Conservation (phyloP, 2,888 invertebrate species). For the Sphaerophoria rueppellii region DNA sequence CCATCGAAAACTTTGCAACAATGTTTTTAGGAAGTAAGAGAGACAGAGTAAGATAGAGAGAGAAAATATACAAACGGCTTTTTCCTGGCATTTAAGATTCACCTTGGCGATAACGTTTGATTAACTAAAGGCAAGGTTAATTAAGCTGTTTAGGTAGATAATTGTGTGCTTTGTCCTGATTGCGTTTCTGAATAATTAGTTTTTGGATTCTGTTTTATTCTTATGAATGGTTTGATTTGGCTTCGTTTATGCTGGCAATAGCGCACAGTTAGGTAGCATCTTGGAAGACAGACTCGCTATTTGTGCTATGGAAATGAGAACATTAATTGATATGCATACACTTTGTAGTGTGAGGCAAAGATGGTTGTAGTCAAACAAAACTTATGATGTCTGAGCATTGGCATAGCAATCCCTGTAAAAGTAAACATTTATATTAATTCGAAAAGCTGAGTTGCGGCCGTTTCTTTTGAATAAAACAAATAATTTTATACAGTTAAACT, state of each 20-base stretch:
- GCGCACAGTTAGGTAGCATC: neutral
- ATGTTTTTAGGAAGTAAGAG: neutral
- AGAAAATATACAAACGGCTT: conserved; percentile 13
- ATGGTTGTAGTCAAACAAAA: too few relatives aligned
- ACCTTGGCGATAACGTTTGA: conserved; percentile 51
- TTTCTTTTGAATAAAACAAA: too few relatives aligned
- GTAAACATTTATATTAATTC: too few relatives aligned
- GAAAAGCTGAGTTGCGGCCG: too few relatives aligned
- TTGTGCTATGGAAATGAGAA: neutral
- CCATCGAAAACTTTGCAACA: conserved; percentile 45
- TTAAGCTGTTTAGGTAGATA: conserved; percentile 47
- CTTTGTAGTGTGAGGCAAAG: too few relatives aligned
- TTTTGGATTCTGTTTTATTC: conserved; percentile 34
- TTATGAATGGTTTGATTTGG: conserved; percentile 25
- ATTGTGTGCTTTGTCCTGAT: conserved; percentile 29
- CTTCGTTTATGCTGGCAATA: neutral
- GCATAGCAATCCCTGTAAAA: too few relatives aligned
- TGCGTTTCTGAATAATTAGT: conserved; percentile 45
- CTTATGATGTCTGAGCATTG: too few relatives aligned
- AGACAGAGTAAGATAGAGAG: neutral
- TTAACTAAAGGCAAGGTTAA: conserved; percentile 52
- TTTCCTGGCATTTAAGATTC: conserved; percentile 31
- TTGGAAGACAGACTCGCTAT: neutral
- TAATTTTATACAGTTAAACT: too few relatives aligned
- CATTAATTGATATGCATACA: neutral